Evolutionary conservation across 53 echinoderm and acorn worm genomes (phyloP).

Genomic region (Holothuria scabra): DNA sequence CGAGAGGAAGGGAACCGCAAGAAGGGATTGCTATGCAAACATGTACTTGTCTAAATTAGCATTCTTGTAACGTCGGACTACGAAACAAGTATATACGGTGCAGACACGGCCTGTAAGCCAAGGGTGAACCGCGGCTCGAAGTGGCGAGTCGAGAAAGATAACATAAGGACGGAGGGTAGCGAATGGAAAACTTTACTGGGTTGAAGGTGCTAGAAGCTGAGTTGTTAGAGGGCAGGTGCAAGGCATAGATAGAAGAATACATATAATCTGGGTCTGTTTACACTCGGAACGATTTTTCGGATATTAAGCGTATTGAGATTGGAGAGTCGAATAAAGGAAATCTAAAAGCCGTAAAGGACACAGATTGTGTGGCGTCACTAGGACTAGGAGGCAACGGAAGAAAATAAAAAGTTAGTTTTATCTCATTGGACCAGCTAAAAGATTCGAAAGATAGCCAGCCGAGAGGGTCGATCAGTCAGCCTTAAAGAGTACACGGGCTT

Average conservation of each 20-base stretch:
- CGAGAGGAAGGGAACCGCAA: neutral
- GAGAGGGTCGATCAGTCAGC: no score
- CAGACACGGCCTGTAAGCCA: no score
- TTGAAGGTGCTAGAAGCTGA: no score
- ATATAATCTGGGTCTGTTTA: slow-evolving; percentile 31
- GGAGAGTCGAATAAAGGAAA: neutral
- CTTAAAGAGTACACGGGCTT: no score
- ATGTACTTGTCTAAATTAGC: slow-evolving; percentile 15
- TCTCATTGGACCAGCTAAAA: neutral
- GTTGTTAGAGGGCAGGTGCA: slow-evolving; percentile 27
- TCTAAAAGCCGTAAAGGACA: neutral
- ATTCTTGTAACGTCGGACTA: slow-evolving; percentile 1
- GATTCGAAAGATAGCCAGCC: no score
- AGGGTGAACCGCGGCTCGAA: no score
- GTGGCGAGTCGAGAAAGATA: no score
- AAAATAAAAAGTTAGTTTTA: slow-evolving; percentile 15
- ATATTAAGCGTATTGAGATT: no score
- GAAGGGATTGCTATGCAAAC: slow-evolving; percentile 33
- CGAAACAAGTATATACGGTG: no score
- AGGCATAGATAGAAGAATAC: neutral
- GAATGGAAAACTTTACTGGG: no score
- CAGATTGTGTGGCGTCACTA: slow-evolving; percentile 22
- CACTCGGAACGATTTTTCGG: neutral
- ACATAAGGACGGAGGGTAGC: no score
- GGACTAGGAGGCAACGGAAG: neutral